A percentile compares a stretch with the other conserved stretches of the same genome.
phyloP scores from a whole-genome alignment of 1,140 invertebrate species.

The Pomacea maculata region DNA sequence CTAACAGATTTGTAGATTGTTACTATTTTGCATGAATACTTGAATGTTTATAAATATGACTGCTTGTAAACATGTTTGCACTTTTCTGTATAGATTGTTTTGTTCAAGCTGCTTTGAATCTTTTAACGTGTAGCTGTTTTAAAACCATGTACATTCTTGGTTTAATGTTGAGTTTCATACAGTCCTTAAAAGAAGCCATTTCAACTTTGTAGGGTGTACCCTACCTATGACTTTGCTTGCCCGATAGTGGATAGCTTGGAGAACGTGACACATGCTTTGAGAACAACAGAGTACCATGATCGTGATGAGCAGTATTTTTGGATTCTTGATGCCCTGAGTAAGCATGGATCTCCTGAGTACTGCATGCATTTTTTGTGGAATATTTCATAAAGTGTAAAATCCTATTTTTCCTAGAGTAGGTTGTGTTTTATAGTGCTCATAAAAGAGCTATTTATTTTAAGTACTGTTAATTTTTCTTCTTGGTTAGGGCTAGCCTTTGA shows the following conservation, averaged over 20 bases:
- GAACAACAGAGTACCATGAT: constrained; percentile 99
- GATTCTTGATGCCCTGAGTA: constrained; percentile 68
- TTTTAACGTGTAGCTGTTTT: too few species aligned
- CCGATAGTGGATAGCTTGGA: constrained; percentile 98
- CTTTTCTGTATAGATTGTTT: neutral
- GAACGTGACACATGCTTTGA: constrained; percentile 94
- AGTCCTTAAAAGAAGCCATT: too few species aligned
- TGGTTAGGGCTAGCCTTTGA: neutral
- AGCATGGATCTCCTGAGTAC: constrained; percentile 7
- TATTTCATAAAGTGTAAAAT: neutral
- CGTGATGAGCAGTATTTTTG: constrained; percentile 98
- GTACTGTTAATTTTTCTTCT: neutral
- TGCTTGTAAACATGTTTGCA: too few species aligned
- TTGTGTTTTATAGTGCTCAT: too few species aligned
- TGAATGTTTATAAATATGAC: too few species aligned
- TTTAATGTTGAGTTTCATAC: too few species aligned
- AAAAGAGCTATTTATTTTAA: too few species aligned
- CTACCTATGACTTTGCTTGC: constrained; percentile 99
- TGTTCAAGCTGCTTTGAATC: neutral
- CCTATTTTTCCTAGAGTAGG: too few species aligned
- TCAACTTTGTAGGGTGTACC: constrained; percentile 83
- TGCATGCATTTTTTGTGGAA: neutral
- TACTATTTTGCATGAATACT: too few species aligned
- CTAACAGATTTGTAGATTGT: too few species aligned
- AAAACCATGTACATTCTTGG: too few species aligned